Evolutionary conservation across 2,113 vertebrate species (phyloP).

Genomic region (Microcebus griseorufus): DNA sequence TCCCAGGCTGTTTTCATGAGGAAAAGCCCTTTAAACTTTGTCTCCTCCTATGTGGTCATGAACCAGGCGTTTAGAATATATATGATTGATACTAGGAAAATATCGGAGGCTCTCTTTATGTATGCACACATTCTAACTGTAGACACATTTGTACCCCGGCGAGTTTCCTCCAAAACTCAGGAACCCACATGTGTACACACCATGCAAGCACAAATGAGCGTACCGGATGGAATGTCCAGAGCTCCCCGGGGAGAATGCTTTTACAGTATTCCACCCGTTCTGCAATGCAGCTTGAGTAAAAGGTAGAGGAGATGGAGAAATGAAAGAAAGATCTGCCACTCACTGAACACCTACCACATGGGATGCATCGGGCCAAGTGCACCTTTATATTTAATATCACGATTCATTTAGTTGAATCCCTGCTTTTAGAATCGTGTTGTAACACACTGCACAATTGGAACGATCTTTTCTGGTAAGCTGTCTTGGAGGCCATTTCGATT

Average conservation of each 20-base stretch:
- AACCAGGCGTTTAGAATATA: not conserved
- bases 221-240: not conserved
- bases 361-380: not conserved
- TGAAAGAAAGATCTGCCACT: constrained; percentile 36
- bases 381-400: not conserved
- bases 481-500: constrained; percentile 72
- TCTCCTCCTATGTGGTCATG: too few species aligned
- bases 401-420: constrained; percentile 21
- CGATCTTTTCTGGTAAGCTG: constrained; percentile 71
- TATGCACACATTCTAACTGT: not conserved
- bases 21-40: too few species aligned
- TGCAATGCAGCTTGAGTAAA: constrained; percentile 38
- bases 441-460: constrained; percentile 50
- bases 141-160: not conserved
- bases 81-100: not conserved
- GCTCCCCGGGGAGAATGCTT: not conserved
- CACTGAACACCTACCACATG: not conserved
- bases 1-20: too few species aligned
- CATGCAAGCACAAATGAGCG: not conserved
- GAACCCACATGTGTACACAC: not conserved
- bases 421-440: constrained; percentile 67
- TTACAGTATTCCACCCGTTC: constrained; percentile 21
- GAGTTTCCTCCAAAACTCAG: not conserved
- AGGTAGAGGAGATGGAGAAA: constrained; percentile 40
- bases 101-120: not conserved